These are phyloP conservation scores for Amphiprion clarkii DNA, from an alignment of 2,797 vertebrate species.

Conservation along the genomic window DNA sequence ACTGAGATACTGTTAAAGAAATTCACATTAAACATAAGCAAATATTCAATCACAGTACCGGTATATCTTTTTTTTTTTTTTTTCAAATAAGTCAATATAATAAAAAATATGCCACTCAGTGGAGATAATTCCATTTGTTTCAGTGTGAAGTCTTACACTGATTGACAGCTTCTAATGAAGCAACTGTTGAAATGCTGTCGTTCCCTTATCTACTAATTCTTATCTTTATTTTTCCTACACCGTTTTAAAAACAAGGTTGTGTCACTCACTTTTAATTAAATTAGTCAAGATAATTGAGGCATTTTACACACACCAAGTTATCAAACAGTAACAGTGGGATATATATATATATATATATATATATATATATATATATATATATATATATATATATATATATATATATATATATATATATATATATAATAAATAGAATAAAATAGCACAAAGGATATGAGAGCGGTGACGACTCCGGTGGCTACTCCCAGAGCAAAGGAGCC, in stretches of 20 bases:
- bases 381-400: too few species aligned
- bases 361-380: too few species aligned
- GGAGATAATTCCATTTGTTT: neutral
- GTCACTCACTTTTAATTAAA: neutral
- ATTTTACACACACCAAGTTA: neutral
- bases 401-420: too few species aligned
- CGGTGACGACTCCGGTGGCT: conserved; percentile 94
- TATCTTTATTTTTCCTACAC: neutral
- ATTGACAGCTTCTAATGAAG: neutral
- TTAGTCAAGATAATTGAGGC: neutral
- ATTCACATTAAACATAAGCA: neutral
- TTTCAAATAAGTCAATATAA: neutral
- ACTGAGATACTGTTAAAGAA: neutral
- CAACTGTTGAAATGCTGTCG: neutral
- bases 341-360: too few species aligned
- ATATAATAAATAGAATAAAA: neutral
- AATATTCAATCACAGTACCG: neutral
- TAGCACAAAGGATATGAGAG: conserved; percentile 93
- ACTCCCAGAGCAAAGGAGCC: conserved; percentile 97
- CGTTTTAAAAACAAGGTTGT: neutral
- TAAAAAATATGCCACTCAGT: neutral
- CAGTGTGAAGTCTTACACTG: neutral
- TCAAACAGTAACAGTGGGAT: neutral
- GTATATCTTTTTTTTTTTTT: neutral
- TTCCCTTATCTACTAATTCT: neutral